These are phyloP conservation scores for Chelon labrosus DNA, from an alignment of 2,797 vertebrate species.

Conservation along the genomic window DNA sequence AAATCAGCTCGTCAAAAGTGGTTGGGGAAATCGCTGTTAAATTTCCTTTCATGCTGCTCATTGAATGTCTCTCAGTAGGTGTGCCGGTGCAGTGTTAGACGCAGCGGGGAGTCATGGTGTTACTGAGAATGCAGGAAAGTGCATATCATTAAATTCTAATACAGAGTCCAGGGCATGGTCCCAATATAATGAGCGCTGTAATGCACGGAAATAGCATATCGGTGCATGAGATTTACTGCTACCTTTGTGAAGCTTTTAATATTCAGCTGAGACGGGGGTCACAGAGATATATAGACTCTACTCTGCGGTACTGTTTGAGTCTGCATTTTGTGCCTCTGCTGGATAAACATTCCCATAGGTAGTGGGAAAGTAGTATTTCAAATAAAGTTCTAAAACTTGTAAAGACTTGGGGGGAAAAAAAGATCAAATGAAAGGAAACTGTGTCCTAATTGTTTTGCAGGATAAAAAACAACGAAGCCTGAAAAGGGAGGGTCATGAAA, in stretches of 20 bases:
- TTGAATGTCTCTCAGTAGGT: slow-evolving; percentile 47
- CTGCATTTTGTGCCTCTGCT: slow-evolving; percentile 4
- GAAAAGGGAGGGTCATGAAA: background rate
- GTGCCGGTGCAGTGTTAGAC: slow-evolving; percentile 40
- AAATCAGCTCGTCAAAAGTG: slow-evolving; percentile 23
- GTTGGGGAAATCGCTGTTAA: slow-evolving; percentile 22
- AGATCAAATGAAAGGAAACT: background rate
- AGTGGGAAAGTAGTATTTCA: background rate
- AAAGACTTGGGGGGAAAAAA: background rate
- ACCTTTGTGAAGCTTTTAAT: slow-evolving; percentile 28
- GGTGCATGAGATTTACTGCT: slow-evolving; percentile 15
- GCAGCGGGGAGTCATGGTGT: slow-evolving; percentile 24
- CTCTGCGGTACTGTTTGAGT: slow-evolving; percentile 1
- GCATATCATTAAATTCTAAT: slow-evolving; percentile 33
- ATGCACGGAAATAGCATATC: slow-evolving; percentile 9
- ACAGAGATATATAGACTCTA: slow-evolving; percentile 6
- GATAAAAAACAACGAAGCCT: background rate
- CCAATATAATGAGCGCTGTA: slow-evolving; percentile 15
- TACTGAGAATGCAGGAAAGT: slow-evolving; percentile 38
- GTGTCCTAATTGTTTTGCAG: background rate
- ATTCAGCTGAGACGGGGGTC: slow-evolving; percentile 2
- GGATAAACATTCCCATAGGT: background rate
- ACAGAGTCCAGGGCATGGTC: slow-evolving; percentile 17
- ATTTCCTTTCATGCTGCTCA: slow-evolving; percentile 37
- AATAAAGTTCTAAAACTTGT: background rate